phyloP scores from a whole-genome alignment of 2,113 vertebrate genomes.

The Eretmochelys imbricata region DNA sequence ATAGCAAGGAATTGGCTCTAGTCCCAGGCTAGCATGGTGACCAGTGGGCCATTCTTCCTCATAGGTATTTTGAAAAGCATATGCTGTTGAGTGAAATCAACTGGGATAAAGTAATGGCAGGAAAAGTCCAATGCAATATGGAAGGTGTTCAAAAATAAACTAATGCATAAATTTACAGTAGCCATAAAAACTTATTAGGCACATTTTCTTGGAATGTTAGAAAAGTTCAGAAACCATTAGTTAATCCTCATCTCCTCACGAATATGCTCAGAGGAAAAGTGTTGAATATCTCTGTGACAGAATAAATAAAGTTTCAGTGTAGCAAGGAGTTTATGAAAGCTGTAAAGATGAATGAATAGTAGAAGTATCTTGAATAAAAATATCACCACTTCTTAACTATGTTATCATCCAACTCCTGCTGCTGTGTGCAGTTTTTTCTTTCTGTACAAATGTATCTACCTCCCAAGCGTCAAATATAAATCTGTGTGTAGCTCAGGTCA shows the following conservation, averaged over 20 bases:
- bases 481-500: not conserved
- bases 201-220: not conserved
- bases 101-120: not conserved
- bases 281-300: not conserved
- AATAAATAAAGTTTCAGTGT: not conserved
- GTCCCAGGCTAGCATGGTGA: fast-evolving
- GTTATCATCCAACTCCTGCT: not conserved
- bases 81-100: not conserved
- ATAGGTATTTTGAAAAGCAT: not conserved
- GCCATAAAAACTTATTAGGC: not conserved
- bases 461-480: not conserved
- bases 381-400: not conserved
- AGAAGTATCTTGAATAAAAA: not conserved
- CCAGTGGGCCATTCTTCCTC: not conserved
- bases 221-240: not conserved
- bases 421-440: not conserved
- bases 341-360: not conserved
- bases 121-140: not conserved
- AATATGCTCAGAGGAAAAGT: not conserved
- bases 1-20: not conserved
- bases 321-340: not conserved
- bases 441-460: not conserved
- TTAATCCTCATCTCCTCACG: not conserved
- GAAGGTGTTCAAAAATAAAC: not conserved
- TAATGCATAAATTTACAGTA: not conserved